phyloP scores from a whole-genome alignment of 1,140 invertebrate genomes.

The Hesperophylax magnus region DNA sequence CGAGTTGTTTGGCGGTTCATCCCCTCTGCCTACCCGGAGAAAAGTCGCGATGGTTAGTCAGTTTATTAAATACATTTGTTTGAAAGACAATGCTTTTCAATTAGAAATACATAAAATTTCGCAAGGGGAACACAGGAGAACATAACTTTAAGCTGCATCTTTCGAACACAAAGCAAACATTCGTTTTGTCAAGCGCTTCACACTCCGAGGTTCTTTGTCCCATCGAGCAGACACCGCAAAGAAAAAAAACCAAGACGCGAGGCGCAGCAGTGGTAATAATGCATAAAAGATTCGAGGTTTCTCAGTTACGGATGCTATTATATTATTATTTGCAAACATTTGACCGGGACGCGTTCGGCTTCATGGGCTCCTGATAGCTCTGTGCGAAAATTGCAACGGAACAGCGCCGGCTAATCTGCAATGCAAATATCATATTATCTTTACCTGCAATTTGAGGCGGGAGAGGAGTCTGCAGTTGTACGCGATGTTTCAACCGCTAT shows the following conservation, averaged over 20 bases:
- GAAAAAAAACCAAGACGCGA: constrained; percentile 2
- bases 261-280: constrained; percentile 12
- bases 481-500: no score
- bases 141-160: no score
- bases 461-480: no score
- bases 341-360: constrained; percentile 16
- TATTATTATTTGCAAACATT: constrained; percentile 19
- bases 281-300: constrained; percentile 18
- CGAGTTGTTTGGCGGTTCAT: no score
- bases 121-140: no score
- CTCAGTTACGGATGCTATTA: background rate
- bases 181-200: constrained; percentile 28
- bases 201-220: constrained; percentile 25
- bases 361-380: constrained; percentile 32
- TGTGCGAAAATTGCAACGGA: constrained; percentile 29
- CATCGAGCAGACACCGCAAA: background rate
- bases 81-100: no score
- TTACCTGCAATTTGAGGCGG: no score
- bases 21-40: no score
- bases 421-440: constrained; percentile 18
- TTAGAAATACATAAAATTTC: no score
- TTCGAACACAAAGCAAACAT: background rate
- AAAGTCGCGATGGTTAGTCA: no score
- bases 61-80: no score
- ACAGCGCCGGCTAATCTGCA: constrained; percentile 23